Percentiles rank a stretch among this genome's conserved stretches.
Conservation (phyloP, 2,797 vertebrate genomes). For the Acanthopagrus latus region DNA sequence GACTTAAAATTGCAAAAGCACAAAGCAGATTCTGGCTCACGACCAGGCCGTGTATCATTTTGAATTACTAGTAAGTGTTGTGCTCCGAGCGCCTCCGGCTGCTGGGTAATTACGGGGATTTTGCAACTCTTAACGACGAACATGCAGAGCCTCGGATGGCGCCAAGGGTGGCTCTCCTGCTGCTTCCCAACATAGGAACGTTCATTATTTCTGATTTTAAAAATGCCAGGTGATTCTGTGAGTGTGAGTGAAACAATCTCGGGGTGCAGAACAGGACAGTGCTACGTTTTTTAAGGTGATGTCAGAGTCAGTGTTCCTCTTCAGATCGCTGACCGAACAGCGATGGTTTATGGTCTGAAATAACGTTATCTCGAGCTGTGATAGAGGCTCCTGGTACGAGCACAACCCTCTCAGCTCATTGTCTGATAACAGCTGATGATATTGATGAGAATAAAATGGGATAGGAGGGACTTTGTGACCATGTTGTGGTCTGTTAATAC, state of each 20-base stretch:
- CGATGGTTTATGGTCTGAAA: not conserved
- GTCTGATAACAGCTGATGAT: not conserved
- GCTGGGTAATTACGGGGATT: not conserved
- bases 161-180: not conserved
- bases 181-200: not conserved
- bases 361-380: not conserved
- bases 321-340: not conserved
- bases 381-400: not conserved
- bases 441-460: fast-evolving
- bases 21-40: not conserved
- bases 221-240: not conserved
- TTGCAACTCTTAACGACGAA: not conserved
- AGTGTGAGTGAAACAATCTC: not conserved
- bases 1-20: slow-evolving; percentile 29
- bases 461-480: not conserved
- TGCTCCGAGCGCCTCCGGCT: not conserved
- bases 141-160: not conserved
- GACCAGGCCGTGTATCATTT: not conserved
- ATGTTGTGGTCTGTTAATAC: not conserved
- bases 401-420: not conserved
- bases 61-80: not conserved
- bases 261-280: not conserved
- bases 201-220: not conserved
- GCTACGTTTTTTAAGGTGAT: not conserved
- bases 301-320: not conserved